phyloP scores from a whole-genome alignment of 1,140 invertebrate genomes.

The Anoplophora glabripennis region DNA sequence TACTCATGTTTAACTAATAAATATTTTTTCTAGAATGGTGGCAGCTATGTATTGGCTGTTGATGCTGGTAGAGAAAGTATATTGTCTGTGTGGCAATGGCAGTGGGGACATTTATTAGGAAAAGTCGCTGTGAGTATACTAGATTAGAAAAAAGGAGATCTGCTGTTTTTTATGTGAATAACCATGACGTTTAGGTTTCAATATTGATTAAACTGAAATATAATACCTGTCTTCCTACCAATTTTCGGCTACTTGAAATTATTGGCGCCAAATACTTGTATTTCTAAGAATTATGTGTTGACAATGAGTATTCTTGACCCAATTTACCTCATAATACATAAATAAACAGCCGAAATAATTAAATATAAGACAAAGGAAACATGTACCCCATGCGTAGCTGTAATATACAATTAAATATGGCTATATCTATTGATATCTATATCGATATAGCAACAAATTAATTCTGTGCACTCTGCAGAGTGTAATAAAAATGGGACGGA shows the following conservation, averaged over 20 bases:
- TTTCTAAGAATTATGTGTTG: neutral
- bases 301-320: neutral
- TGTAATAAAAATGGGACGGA: too few relatives aligned
- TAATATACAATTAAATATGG: too few relatives aligned
- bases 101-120: slow-evolving; percentile 81
- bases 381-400: neutral
- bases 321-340: neutral
- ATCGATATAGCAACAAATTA: too few relatives aligned
- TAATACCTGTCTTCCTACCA: too few relatives aligned
- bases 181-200: too few relatives aligned
- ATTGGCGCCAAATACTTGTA: neutral
- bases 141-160: too few relatives aligned
- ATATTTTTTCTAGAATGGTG: slow-evolving; percentile 66
- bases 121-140: slow-evolving; percentile 78
- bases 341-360: neutral
- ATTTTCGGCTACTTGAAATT: too few relatives aligned
- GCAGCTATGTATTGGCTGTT: slow-evolving; percentile 81
- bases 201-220: too few relatives aligned
- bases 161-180: too few relatives aligned
- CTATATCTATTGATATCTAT: too few relatives aligned
- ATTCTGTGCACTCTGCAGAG: too few relatives aligned
- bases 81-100: slow-evolving; percentile 86
- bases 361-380: neutral
- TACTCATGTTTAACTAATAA: neutral
- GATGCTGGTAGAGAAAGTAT: slow-evolving; percentile 83